These are phyloP conservation scores for Crotalus viridis DNA, from an alignment of 2,113 vertebrate genomes.

Conservation along the genomic window DNA sequence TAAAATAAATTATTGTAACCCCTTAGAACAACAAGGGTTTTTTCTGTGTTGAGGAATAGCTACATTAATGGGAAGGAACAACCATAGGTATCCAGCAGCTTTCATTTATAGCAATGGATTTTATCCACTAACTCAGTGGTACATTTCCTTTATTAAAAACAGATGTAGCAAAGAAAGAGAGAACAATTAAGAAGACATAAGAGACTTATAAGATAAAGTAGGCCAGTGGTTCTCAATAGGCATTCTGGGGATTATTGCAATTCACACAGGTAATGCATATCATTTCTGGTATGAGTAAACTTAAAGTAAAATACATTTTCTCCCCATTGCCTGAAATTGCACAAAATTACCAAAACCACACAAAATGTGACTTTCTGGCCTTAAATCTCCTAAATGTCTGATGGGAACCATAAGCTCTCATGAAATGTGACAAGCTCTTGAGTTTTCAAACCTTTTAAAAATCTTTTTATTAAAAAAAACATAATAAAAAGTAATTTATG, in stretches of 20 bases:
- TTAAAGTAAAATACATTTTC: not conserved
- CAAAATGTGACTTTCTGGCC: not conserved
- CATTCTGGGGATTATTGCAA: not conserved
- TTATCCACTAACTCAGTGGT: not conserved
- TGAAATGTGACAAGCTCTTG: not conserved
- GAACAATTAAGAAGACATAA: not conserved
- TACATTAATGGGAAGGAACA: not conserved
- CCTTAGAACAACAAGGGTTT: not conserved
- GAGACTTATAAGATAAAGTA: not conserved
- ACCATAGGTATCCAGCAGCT: not conserved
- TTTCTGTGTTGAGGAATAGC: not conserved
- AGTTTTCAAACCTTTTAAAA: not conserved
- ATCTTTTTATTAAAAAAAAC: not conserved
- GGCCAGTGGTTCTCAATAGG: not conserved
- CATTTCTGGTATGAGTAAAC: not conserved
- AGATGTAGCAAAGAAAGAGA: not conserved
- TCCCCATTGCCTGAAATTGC: not conserved
- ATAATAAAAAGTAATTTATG: not conserved
- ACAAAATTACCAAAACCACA: not conserved
- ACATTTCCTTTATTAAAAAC: not conserved
- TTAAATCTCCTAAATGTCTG: not conserved
- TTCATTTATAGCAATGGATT: not conserved
- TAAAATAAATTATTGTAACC: not conserved
- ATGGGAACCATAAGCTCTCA: not conserved
- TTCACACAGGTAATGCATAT: not conserved